Evolutionary conservation across 2,113 vertebrate genomes (phyloP).

Genomic region (Ochotona curzoniae): DNA sequence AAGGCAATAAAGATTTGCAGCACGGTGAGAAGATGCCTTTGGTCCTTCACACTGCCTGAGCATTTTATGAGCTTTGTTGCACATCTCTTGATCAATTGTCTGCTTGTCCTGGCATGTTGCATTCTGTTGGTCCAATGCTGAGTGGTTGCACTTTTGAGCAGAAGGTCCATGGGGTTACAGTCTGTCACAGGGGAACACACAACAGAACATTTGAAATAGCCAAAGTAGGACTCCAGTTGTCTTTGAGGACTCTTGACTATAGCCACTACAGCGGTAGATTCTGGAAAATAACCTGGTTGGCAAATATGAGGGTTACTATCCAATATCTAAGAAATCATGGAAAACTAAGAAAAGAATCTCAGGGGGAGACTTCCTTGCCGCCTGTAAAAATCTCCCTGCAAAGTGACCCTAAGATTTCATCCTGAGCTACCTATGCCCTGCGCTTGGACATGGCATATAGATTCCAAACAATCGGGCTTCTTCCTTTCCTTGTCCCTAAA

Average conservation of each 20-base stretch:
- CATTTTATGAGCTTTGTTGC: constrained; percentile 91
- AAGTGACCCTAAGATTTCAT: neutral
- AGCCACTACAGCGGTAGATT: too few species aligned
- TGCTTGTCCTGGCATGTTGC: constrained; percentile 97
- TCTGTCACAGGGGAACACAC: too few species aligned
- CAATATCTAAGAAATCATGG: neutral
- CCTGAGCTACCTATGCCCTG: neutral
- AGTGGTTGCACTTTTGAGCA: constrained; percentile 97
- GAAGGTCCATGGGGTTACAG: constrained; percentile 85
- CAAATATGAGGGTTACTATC: neutral
- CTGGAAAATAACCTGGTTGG: neutral
- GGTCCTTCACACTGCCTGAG: constrained; percentile 90
- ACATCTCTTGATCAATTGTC: constrained; percentile 98
- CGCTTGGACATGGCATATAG: neutral
- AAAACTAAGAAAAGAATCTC: neutral
- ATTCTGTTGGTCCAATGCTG: constrained; percentile 98
- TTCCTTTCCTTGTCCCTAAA: neutral
- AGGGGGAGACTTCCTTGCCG: too few species aligned
- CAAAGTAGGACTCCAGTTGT: too few species aligned
- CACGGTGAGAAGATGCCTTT: constrained; percentile 91
- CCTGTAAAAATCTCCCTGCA: neutral
- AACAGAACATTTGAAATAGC: too few species aligned
- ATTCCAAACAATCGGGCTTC: neutral
- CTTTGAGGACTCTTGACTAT: too few species aligned
- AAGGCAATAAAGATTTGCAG: constrained; percentile 97